Conservation (phyloP, 2,888 invertebrate species). For the Xestia c-nigrum region DNA sequence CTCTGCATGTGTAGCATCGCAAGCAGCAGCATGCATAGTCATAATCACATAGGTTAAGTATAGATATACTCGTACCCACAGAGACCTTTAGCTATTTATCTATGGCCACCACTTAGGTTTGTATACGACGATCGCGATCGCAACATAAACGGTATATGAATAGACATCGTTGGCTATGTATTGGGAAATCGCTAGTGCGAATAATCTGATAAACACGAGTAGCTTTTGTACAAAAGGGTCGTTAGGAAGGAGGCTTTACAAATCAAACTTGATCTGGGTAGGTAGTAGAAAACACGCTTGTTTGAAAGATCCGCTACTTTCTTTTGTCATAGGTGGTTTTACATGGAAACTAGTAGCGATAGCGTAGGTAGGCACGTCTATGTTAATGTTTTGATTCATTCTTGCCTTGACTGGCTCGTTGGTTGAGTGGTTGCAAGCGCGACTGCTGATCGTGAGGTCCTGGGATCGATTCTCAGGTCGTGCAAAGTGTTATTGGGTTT, state of each 20-base stretch:
- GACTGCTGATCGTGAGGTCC: too few relatives aligned
- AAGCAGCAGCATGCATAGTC: slow-evolving; percentile 14
- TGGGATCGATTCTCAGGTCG: too few relatives aligned
- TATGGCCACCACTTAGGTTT: slow-evolving; percentile 14
- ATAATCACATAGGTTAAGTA: background rate
- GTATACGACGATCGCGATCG: slow-evolving; percentile 28
- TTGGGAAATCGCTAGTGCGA: slow-evolving; percentile 41
- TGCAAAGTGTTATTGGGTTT: too few relatives aligned
- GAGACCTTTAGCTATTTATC: slow-evolving; percentile 15
- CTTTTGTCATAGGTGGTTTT: slow-evolving; percentile 18
- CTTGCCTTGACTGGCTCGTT: too few relatives aligned
- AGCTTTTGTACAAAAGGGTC: slow-evolving; percentile 42
- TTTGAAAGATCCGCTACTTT: slow-evolving; percentile 22
- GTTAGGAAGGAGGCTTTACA: slow-evolving; percentile 34
- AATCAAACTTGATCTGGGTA: slow-evolving; percentile 55
- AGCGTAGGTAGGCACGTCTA: background rate
- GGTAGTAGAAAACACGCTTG: slow-evolving; percentile 28
- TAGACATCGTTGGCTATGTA: slow-evolving; percentile 11
- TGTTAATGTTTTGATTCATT: too few relatives aligned
- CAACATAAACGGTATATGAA: slow-evolving; percentile 22
- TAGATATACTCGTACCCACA: background rate
- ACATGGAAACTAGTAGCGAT: background rate
- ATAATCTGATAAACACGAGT: slow-evolving; percentile 48
- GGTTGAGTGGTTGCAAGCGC: too few relatives aligned
- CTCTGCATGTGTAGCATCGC: slow-evolving; percentile 1